Base-by-base conservation (phyloP, 2,888 invertebrate genomes). In the Phyto melanocephala region DNA sequence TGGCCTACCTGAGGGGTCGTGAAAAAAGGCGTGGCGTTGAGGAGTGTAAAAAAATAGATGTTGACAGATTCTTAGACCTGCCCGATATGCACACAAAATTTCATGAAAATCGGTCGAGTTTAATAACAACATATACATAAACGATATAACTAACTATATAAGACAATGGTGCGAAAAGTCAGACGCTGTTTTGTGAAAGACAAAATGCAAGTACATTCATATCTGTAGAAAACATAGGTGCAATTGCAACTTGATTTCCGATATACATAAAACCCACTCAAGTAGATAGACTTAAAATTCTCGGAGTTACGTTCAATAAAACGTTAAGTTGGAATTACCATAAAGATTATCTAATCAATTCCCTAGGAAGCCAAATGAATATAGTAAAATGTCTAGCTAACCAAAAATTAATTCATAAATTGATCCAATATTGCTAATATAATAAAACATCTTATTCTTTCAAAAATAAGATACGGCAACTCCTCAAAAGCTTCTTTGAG, bases 241-340 rank as follows among this genome's bases (percentile, higher is more conserved):
- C 45, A 47, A 17, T 1, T 74, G 65, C 42, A 84, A 62, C 0
- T 13, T 84, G 17, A 11, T 15, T 8, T 58, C 81, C 0, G 77
- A 52, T 8, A n/a, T 65, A 60, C 50, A 71, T 77, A 13, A 42
- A 56, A 62, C 52, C 28, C 13, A 28, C 15, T 17, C 24, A 63
- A 28, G 6, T 80, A 1, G 11, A 78, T 5, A 13, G 47, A n/a
- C 10, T 83, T 10, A 74, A 70, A 67, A 77, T 84, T 33, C 60
- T 85, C 28, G 83, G 84, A 4, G 13, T 84, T 8, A 70, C 75
- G 2, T 80, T n/a, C n/a, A n/a, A n/a, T n/a, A n/a, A n/a, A n/a
- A n/a, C n/a, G n/a, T n/a, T n/a, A n/a, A n/a, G n/a, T 85, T 17
- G 83, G 80, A 42, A 81, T 78, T 52, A 86, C 67, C 62, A 70